Evolutionary conservation across 2,888 invertebrate genomes (phyloP), one percentile per base, ranked within the genome.

Genomic region (Parapristionchus giblindavisi): DNA sequence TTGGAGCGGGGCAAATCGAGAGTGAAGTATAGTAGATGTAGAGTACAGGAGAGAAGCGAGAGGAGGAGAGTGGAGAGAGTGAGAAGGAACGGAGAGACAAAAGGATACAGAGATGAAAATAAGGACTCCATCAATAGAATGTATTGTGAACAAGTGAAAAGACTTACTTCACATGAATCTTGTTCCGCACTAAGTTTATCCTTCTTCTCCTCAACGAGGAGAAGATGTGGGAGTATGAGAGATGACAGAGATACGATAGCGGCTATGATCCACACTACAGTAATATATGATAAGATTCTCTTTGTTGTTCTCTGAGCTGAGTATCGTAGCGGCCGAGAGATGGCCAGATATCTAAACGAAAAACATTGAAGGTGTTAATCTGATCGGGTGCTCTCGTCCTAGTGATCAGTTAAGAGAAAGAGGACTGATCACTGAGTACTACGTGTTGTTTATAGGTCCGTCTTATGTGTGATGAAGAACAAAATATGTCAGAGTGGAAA

Each of bases 241-340:
- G 97, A 96, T 14, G 96, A 95, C 77, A 96, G 91, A 81, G 95
- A 95, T 88, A 98, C 95, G 88, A 94, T 93, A 17, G 95, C 95
- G 6, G 97, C 95, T 63, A 93, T 92, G 85, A 94, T 91, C 97
- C 97, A 98, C 34, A 96, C 96, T 40, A 94, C 90, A 56, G 93
- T 92, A 79, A 97, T 94, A 90, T 90, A 90, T 24, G 88, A 66
- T 21, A 94, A 92, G 94, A 98, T 96, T 73, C 96, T 91, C 79
- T 92, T 92, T 0, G 96, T 95, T 27, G 96, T 96, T 79, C 96
- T 77, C 65, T 77, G 52, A 0, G 75, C 75, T 1, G 74, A 74
- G 58, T 76, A 76, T 24, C 80, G 76, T 1, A 83, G 66, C 0
- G 83, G 82, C 51, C 78, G 71, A 3, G 81, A 81, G 34, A 83